phyloP scores from a whole-genome alignment of 2,888 invertebrate genomes.

The Spodoptera littoralis region DNA sequence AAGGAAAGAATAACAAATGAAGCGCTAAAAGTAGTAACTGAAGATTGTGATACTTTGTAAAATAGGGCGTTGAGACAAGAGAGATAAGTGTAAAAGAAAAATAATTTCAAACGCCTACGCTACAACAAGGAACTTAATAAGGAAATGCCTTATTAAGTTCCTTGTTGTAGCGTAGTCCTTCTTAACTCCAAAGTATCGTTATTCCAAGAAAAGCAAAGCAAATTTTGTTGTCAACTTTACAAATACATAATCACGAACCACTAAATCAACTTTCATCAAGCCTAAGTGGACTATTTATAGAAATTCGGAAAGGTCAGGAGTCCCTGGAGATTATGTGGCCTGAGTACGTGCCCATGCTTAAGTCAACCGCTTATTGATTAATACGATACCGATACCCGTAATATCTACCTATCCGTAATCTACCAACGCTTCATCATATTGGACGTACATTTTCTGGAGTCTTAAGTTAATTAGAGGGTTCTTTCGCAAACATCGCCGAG shows the following conservation, averaged over 20 bases:
- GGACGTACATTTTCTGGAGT: background rate
- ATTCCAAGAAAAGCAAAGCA: background rate
- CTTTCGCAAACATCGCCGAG: background rate
- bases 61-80: too few relatives aligned
- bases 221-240: constrained; percentile 2
- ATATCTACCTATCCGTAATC: background rate
- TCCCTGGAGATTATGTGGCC: constrained; percentile 9
- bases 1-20: background rate
- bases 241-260: constrained; percentile 3
- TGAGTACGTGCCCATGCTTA: constrained; percentile 1
- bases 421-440: background rate
- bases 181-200: constrained; percentile 3
- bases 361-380: constrained; percentile 10
- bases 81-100: background rate
- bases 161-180: too few relatives aligned
- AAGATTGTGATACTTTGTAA: too few relatives aligned
- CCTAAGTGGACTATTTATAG: constrained; percentile 19
- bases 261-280: constrained; percentile 10
- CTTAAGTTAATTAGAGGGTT: constrained; percentile 1
- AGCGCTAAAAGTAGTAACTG: too few relatives aligned
- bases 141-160: too few relatives aligned
- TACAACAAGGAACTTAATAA: background rate
- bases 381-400: background rate
- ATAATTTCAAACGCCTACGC: background rate
- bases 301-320: constrained; percentile 15